Evolutionary conservation across 2,888 invertebrate genomes (phyloP).

Genomic region (Lamellibrachia columna): DNA sequence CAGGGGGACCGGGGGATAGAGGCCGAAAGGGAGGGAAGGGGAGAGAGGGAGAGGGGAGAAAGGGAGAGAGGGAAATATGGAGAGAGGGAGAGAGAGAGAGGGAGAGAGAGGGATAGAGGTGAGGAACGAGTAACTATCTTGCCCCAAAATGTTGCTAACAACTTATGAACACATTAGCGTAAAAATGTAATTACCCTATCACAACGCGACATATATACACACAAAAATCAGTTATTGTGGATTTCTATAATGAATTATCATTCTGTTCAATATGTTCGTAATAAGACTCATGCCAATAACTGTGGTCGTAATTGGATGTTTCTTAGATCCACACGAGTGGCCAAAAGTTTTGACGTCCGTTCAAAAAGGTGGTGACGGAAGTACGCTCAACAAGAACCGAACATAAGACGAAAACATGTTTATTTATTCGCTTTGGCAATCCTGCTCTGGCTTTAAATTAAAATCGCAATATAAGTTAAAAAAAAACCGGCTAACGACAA

Average conservation of each 20-base stretch:
- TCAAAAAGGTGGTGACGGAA: background rate
- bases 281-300: background rate
- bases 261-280: background rate
- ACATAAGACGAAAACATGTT: background rate
- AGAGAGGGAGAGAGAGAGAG: too few species aligned
- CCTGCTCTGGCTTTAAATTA: background rate
- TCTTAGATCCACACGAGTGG: background rate
- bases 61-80: too few species aligned
- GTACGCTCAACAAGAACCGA: background rate
- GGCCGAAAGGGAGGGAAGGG: too few species aligned
- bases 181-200: too few species aligned
- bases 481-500: background rate
- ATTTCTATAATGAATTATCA: background rate
- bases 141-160: too few species aligned
- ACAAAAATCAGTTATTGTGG: too few species aligned
- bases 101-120: too few species aligned
- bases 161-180: too few species aligned
- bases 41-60: too few species aligned
- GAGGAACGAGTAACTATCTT: too few species aligned
- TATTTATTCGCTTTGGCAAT: background rate
- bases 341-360: background rate
- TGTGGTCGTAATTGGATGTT: background rate
- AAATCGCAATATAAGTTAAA: background rate
- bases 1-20: too few species aligned
- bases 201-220: too few species aligned